Evolutionary conservation across 2,888 invertebrate genomes (phyloP), one percentile per base, ranked within the genome.

Genomic region (Eulithis testata): DNA sequence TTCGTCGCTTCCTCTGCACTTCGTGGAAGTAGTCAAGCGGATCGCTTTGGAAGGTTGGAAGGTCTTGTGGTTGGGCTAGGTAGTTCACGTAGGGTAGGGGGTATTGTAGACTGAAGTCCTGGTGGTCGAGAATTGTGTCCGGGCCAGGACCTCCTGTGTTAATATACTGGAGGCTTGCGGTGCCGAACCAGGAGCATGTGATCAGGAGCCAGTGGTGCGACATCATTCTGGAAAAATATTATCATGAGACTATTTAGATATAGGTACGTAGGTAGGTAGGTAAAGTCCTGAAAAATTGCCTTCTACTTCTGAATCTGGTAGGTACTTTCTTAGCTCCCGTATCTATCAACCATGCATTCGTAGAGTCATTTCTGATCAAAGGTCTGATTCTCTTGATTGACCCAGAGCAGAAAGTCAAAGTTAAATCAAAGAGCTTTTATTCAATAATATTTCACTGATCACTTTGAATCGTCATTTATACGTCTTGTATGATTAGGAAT

Each of bases 121-220:
- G 47, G 1, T 83, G 74, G 52, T 86, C 85, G 14, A 83, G 65
- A 6, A 81, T 66, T 8, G 82, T 68, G 14, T 88, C 86, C 0
- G 77, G 73, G 1, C 69, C 79, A 0, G 83, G 75, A 0, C 77
- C 85, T 0, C 79, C 85, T 4, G 81, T 83, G 79, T 82, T 85
- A 73, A 92, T 87, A 81, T 87, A 88, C 75, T 92, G 92, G 5
- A 87, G 87, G 58, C 88, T 86, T 63, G 78, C 92, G 11, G 82
- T 73, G 63, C 91, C 88, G 63, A 91, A 73, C 84, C 90, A 91
- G 1, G 88, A 84, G 71, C 88, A 76, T 2, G 84, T 80, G 72
- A 91, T 79, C 70, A 92, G 79, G 44, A 92, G 82, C 89, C 88
- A 89, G 65, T 85, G 88, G 75, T 82, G 82, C 57, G 84, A 79